Conservation (phyloP, 2,113 vertebrate genomes). For the Aramus guarauna region DNA sequence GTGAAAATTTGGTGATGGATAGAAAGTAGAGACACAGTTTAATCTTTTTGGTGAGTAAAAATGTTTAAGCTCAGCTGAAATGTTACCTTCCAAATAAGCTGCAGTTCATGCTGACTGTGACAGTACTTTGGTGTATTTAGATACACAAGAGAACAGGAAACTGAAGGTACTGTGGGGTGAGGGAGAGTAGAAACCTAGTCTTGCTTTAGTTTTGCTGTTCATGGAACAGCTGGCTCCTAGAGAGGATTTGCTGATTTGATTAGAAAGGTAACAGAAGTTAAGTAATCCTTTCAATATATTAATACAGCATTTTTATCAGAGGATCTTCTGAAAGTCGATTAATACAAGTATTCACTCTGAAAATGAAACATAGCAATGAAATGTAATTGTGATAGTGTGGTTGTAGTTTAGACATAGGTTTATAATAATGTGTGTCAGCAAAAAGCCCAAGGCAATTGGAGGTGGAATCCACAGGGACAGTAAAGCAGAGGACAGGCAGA, state of each 20-base stretch:
- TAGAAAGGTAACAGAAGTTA: not conserved
- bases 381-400: not conserved
- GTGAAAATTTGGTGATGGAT: not conserved
- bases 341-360: not conserved
- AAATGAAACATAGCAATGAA: not conserved
- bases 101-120: not conserved
- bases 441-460: not conserved
- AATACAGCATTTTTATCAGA: not conserved
- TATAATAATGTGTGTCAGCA: not conserved
- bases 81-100: not conserved
- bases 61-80: not conserved
- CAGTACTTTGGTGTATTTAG: not conserved
- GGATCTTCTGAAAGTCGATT: not conserved
- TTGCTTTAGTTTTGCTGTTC: not conserved
- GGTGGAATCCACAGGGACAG: not conserved
- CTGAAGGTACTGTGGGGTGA: not conserved
- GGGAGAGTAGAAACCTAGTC: not conserved
- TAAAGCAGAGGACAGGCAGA: not conserved
- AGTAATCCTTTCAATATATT: not conserved
- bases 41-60: not conserved
- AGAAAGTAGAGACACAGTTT: rapidly evolving
- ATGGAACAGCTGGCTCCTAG: not conserved
- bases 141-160: not conserved
- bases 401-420: not conserved
- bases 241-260: not conserved